Base-by-base conservation (phyloP, 2,888 invertebrate species). In the Caenorhabditis sp. region DNA sequence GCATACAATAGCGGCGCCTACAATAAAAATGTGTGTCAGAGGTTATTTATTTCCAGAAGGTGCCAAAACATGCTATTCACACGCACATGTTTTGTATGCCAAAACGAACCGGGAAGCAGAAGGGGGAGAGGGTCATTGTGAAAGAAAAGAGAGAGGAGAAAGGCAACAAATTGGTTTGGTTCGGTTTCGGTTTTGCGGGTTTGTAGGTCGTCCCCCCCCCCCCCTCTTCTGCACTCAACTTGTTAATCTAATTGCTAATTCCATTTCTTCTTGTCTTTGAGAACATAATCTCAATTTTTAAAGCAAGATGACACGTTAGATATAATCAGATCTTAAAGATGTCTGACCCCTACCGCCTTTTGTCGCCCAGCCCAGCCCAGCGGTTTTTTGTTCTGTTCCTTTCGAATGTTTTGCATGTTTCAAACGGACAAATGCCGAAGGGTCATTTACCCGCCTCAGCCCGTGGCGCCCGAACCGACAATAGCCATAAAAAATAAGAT, bases 401-500 rank as follows among this genome's bases (percentile, higher is more conserved):
- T 35, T 35, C 6, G 35, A 35, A 35, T 13, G 11, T 13, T 35
- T 35, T 13, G 9, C 9, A 35, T 30, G 48, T 48, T 48, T 48
- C 30, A 30, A 48, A 48, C 27, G 27, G 17, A 46, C 17, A 20
- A 11, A 22, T 30, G 46, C 46, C 35, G 58, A 43, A 43, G 68
- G 68, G 68, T 68, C 68, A 68, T 68, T 68, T n/a, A n/a, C n/a
- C n/a, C n/a, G n/a, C n/a, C n/a, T n/a, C n/a, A n/a, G n/a, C n/a
- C n/a, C n/a, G 48, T 43, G 27, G 41, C 41, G 26, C 37, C 27
- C 30, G 50, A 39, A 32, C 32, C 68, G 58, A 68, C 68, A 68
- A 68, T 68, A 56, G 68, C 52, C 58, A 68, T 68, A 68, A 68
- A 55, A 68, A 63, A 63, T 68, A 58, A 59, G 58, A 58, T 58